Conservation (phyloP, 1,140 invertebrate species). For the Probaryconus sp. region DNA sequence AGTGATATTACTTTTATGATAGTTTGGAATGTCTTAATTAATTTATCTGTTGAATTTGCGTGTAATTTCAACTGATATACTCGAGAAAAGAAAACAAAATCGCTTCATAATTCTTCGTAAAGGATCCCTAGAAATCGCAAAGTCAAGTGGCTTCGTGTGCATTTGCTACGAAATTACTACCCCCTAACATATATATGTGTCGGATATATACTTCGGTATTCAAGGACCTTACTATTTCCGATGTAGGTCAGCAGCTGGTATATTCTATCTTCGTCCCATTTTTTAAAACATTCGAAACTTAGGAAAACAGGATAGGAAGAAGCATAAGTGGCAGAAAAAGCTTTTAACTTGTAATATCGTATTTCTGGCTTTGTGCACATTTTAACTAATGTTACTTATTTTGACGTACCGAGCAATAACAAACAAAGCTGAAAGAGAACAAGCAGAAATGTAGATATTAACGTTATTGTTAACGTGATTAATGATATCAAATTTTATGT, state of each 20-base stretch:
- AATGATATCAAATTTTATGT: neutral
- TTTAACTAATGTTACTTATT: slow-evolving; percentile 37
- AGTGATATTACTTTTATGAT: too few species aligned
- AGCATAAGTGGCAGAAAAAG: slow-evolving; percentile 43
- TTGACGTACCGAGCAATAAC: slow-evolving; percentile 3
- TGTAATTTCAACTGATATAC: neutral
- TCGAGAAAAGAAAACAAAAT: neutral
- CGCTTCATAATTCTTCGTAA: slow-evolving; percentile 17
- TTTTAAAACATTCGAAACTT: slow-evolving; percentile 53
- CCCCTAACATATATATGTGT: slow-evolving; percentile 14
- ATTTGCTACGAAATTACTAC: slow-evolving; percentile 38
- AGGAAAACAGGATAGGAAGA: slow-evolving; percentile 16
- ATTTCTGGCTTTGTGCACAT: slow-evolving; percentile 25
- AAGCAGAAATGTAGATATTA: neutral
- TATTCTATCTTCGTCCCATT: slow-evolving; percentile 45
- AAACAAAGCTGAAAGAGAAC: neutral
- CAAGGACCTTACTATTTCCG: slow-evolving; percentile 42
- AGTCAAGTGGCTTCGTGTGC: slow-evolving; percentile 29
- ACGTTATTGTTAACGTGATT: neutral
- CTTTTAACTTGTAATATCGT: slow-evolving; percentile 43
- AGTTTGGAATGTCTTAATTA: too few species aligned
- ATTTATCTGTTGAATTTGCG: neutral
- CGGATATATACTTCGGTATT: slow-evolving; percentile 44
- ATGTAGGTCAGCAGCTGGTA: slow-evolving; percentile 42
- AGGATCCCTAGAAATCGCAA: slow-evolving; percentile 29